Evolutionary conservation across 2,113 vertebrate genomes (phyloP), one percentile per base, ranked within the genome.

Genomic region (Microtus montanus): DNA sequence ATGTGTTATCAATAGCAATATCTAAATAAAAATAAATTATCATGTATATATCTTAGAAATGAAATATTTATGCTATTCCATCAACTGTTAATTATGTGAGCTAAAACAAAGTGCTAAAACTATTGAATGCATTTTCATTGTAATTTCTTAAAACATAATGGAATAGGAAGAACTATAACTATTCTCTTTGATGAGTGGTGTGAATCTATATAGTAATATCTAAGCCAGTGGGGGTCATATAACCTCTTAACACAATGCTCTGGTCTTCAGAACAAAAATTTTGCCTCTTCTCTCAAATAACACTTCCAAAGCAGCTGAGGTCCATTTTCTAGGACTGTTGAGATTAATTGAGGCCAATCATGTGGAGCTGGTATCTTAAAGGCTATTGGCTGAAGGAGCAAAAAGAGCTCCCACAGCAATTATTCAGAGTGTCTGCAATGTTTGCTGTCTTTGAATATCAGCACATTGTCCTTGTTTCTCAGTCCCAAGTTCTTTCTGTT

Each of bases 21-120:
- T n/a, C 14, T 74, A 91, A 79, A 58, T 52, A 13, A 93, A 90
- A 87, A 66, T 75, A 89, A 91, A 85, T 73, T 41, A 24, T 1
- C 26, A 38, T 38, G 3, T 14, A 9, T 71, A 15, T 71, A 75
- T 74, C 90, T 90, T 80, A 74, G 7, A 82, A 87, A 30, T 87
- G 30, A 89, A 58, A 0, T 52, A 75, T 79, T 86, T 78, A 82
- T 89, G 58, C 19, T 58, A 10, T 71, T 85, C 22, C 66, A 6
- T 90, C n/a, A 54, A 13, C 9, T 68, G 41, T 5, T n/a, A 38
- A 54, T 47, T 78, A 44, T 58, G 26, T 73, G 5, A 41, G 54
- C 33, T 83, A 58, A 68, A 64, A 61, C 17, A 87, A 86, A 91
- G 87, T 91, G 33, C 20, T 87, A 66, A 95, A 93, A 61, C 38